These are phyloP conservation scores for Microcebus murinus DNA, from an alignment of 2,113 vertebrate species.

Conservation along the genomic window DNA sequence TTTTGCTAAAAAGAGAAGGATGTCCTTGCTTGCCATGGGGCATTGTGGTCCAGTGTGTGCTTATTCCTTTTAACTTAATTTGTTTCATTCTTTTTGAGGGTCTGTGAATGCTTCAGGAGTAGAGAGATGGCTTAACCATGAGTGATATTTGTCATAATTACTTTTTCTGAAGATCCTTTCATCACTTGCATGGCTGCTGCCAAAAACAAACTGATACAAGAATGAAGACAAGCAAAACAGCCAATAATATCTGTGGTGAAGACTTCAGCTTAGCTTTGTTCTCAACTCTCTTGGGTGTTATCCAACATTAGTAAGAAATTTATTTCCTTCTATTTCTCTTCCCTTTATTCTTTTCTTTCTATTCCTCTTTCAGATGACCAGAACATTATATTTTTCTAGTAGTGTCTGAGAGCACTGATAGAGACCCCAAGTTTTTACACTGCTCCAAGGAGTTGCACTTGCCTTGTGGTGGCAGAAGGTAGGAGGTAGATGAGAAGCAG, in stretches of 20 bases:
- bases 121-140: not conserved
- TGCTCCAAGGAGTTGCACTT: not conserved
- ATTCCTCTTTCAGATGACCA: not conserved
- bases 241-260: not conserved
- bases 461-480: not conserved
- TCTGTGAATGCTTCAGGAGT: not conserved
- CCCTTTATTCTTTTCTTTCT: not conserved
- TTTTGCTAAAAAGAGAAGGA: not conserved
- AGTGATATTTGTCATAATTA: conserved; percentile 27
- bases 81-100: conserved; percentile 16
- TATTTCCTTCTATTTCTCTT: not conserved
- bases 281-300: not conserved
- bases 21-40: not conserved
- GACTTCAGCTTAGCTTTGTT: not conserved
- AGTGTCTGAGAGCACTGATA: not conserved
- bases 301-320: not conserved
- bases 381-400: not conserved
- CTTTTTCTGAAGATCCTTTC: not conserved
- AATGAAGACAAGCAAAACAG: not conserved
- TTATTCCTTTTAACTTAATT: conserved; percentile 52
- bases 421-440: not conserved
- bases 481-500: not conserved
- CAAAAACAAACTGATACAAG: not conserved
- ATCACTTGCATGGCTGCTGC: not conserved
- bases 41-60: not conserved